Evolutionary conservation across 2,797 vertebrate species (phyloP).

Genomic region (Antennarius maculatus): DNA sequence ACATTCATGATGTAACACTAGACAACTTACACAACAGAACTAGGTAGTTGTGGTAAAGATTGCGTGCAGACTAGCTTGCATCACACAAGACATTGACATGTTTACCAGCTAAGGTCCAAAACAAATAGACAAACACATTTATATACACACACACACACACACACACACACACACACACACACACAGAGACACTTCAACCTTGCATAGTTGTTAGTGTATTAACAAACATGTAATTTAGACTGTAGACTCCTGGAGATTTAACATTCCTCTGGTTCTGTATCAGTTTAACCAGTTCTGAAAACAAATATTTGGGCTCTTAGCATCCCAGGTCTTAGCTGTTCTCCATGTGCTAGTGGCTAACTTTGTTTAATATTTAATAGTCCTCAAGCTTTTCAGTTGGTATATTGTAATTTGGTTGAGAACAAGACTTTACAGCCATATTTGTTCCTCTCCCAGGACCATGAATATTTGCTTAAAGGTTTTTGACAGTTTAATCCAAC

Average conservation of each 20-base stretch:
- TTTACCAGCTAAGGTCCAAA: not conserved
- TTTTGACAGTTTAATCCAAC: too few relatives aligned
- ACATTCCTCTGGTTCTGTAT: not conserved
- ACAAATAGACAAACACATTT: not conserved
- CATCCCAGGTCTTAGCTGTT: not conserved
- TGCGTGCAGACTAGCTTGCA: too few relatives aligned
- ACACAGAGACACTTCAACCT: not conserved
- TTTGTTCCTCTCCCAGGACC: not conserved
- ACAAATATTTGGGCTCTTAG: too few relatives aligned
- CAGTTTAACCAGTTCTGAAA: too few relatives aligned
- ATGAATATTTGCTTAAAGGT: not conserved
- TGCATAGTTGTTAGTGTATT: not conserved
- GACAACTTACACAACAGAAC: too few relatives aligned
- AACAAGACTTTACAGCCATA: not conserved
- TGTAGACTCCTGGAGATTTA: not conserved
- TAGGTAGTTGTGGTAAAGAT: too few relatives aligned
- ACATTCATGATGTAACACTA: not conserved
- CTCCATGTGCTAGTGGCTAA: not conserved
- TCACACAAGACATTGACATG: not conserved
- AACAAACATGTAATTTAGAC: not conserved
- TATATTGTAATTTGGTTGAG: not conserved
- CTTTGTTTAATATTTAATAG: not conserved
- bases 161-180: not conserved
- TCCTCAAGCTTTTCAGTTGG: not conserved
- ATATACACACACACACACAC: not conserved